Percentiles rank a stretch among this genome's conserved stretches.
phyloP scores from a whole-genome alignment of 2,113 vertebrate genomes.

The Calyptomena viridis region DNA sequence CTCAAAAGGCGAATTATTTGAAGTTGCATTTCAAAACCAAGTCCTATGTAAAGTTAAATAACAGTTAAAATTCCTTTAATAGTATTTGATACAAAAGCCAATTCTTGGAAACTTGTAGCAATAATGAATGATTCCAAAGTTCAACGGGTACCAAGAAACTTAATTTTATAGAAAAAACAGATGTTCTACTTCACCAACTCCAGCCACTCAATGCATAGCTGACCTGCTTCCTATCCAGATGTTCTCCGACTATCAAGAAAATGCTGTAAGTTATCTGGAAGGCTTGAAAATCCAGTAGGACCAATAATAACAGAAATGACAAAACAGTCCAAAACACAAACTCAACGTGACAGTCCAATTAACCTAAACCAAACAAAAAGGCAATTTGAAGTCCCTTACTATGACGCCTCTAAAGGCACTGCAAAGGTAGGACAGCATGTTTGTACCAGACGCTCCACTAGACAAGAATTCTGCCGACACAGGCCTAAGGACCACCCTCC shows the following conservation, averaged over 20 bases:
- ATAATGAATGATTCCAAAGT: not conserved
- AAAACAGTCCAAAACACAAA: not conserved
- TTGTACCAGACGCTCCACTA: constrained; percentile 28
- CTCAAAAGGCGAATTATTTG: not conserved
- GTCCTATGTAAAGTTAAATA: not conserved
- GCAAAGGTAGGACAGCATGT: not conserved
- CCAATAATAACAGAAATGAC: not conserved
- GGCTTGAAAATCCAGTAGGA: not conserved
- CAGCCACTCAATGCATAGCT: not conserved
- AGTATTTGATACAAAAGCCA: not conserved
- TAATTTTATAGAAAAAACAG: constrained; percentile 17
- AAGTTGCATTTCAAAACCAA: not conserved
- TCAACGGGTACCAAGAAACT: not conserved
- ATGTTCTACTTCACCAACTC: not conserved
- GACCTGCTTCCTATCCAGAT: not conserved
- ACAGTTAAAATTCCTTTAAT: not conserved
- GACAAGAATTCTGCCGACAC: not conserved
- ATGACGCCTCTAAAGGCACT: not conserved
- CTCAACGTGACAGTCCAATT: not conserved
- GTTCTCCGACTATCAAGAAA: not conserved
- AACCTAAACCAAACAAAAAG: not conserved
- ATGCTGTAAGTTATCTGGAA: not conserved
- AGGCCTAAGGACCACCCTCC: not conserved
- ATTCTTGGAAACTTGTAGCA: not conserved
- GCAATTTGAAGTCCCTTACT: not conserved